phyloP scores from a whole-genome alignment of 2,888 invertebrate species.

The Allolobophora icterica region DNA sequence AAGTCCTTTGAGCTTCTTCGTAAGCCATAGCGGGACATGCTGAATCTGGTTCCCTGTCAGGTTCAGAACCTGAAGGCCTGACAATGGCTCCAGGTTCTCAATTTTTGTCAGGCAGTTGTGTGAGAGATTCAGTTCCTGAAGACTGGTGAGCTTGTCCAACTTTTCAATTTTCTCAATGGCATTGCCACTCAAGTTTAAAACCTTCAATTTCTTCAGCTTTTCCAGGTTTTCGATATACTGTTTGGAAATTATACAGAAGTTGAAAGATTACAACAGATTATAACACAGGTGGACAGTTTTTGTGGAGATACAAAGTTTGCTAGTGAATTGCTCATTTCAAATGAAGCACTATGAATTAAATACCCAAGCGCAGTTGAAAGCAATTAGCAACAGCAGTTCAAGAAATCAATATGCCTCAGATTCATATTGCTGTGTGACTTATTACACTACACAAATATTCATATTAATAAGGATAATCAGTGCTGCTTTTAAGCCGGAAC shows the following conservation, averaged over 20 bases:
- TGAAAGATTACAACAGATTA: constrained; percentile 5
- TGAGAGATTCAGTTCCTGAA: constrained; percentile 61
- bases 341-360: neutral
- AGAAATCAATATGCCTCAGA: neutral
- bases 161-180: constrained; percentile 63
- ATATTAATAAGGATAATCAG: neutral
- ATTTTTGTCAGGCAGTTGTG: constrained; percentile 58
- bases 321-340: neutral
- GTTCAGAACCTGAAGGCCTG: constrained; percentile 57
- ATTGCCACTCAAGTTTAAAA: constrained; percentile 59
- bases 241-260: constrained; percentile 29
- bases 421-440: neutral
- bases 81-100: constrained; percentile 59
- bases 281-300: neutral
- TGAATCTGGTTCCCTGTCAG: constrained; percentile 60
- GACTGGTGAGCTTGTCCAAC: constrained; percentile 57
- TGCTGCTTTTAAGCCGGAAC: too few relatives aligned
- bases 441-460: neutral
- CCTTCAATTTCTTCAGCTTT: constrained; percentile 56
- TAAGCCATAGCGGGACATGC: constrained; percentile 60
- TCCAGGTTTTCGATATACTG: constrained; percentile 65
- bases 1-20: constrained; percentile 58
- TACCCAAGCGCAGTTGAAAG: neutral
- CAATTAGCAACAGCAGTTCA: neutral
- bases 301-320: neutral